Conservation (phyloP, 2,888 invertebrate genomes). For the Gibbula magus region DNA sequence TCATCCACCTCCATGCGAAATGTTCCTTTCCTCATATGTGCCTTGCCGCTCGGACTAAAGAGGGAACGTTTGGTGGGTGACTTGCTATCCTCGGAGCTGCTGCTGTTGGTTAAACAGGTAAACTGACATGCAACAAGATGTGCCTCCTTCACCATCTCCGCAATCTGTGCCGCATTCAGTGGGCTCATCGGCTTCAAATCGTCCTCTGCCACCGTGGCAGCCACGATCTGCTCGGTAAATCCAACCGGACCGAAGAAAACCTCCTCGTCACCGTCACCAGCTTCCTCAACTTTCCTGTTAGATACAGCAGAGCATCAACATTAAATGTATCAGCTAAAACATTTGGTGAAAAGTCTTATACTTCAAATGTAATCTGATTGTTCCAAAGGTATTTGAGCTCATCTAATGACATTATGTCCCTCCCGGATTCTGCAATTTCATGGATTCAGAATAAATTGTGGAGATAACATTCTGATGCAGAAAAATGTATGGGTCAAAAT, state of each 20-base stretch:
- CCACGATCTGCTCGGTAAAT: conserved; percentile 54
- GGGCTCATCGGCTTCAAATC: conserved; percentile 50
- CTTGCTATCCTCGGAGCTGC: conserved; percentile 28
- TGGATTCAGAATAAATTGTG: no score
- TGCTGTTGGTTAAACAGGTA: conserved; percentile 29
- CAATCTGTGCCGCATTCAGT: conserved; percentile 52
- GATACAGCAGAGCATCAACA: not conserved
- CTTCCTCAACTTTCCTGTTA: not conserved
- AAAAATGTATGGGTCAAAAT: no score
- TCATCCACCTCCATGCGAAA: conserved; percentile 43
- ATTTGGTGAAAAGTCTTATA: not conserved
- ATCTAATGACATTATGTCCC: no score
- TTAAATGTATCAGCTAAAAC: not conserved
- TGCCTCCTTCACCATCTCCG: conserved; percentile 57
- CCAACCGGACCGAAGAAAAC: conserved; percentile 64
- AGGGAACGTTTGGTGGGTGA: conserved; percentile 29
- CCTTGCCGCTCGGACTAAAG: conserved; percentile 28
- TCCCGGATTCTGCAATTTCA: no score
- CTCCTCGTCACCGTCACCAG: conserved; percentile 56
- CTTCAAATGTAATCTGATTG: not conserved
- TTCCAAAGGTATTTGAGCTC: no score
- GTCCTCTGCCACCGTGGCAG: conserved; percentile 41
- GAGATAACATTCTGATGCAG: no score
- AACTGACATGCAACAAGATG: conserved; percentile 51
- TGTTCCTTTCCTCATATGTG: conserved; percentile 44